Base-by-base conservation (phyloP, 2,797 vertebrate genomes). In the Anomalospiza imberbis region DNA sequence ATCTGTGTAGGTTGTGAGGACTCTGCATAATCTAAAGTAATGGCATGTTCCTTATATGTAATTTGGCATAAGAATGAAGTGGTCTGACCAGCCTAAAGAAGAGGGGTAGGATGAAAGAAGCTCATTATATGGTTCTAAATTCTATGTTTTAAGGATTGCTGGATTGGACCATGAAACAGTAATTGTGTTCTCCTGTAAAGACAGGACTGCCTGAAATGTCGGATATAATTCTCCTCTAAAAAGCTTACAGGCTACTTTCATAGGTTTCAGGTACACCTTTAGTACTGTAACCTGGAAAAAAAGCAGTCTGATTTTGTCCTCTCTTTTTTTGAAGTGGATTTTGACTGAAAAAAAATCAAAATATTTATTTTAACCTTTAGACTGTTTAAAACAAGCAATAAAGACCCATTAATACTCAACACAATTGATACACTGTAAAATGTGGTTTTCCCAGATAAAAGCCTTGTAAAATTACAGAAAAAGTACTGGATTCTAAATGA, bases 151-250 rank as follows among this genome's bases (percentile, higher is more conserved):
- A 79, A 82, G 7, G 0, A 47, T 70, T 70, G 10, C 7, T 70
- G 40, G 21, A 47, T 12, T 42, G 17, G 44, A 40, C 36, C 1
- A 2, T 53, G 47, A 85, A 76, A 36, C 12, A 40, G 25, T 28
- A 65, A 40, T 58, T 51, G 7, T 0, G 0, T 75, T 81, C 42
- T 67, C 10, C 25, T n/a, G 8, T 45, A 65, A 55, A n/a, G 32
- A 68, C 12, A 26, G 22, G 8, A 17, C 9, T 50, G 15, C 45
- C 31, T 36, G 17, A 71, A 25, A 17, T 0, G 0, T 28, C 17
- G 6, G 60, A 51, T 40, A 31, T 10, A 8, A 22, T 67, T 65
- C 17, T 77, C 7, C 16, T 60, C 50, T 76, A 34, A 53, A 51
- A 89, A 73, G 54, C 5, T 24, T 88, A 25, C 26, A 60, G 12